phyloP scores from a whole-genome alignment of 2,797 vertebrate genomes.

The Tokudaia tokunoshimensis region DNA sequence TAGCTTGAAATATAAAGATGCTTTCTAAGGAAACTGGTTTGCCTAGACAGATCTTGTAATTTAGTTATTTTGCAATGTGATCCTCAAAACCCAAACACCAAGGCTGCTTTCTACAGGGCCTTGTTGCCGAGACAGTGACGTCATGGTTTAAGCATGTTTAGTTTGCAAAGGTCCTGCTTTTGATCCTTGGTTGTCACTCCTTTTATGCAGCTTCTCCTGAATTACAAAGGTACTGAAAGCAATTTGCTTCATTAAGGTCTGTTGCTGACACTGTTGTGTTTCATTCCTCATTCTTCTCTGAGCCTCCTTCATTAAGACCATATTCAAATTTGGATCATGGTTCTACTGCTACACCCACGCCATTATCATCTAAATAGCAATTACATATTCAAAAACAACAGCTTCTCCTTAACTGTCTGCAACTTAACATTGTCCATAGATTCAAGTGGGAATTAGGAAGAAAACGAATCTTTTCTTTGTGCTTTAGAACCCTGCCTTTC shows the following conservation, averaged over 20 bases:
- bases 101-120: slow-evolving; percentile 73
- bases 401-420: slow-evolving; percentile 81
- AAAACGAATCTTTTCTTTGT: slow-evolving; percentile 80
- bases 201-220: slow-evolving; percentile 82
- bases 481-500: slow-evolving; percentile 72
- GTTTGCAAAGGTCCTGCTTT: slow-evolving; percentile 82
- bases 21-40: slow-evolving; percentile 79
- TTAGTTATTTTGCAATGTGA: slow-evolving; percentile 81
- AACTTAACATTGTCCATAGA: slow-evolving; percentile 80
- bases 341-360: slow-evolving; percentile 72
- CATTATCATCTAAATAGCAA: slow-evolving; percentile 85
- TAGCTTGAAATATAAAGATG: slow-evolving; percentile 82
- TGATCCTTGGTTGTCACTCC: slow-evolving; percentile 86
- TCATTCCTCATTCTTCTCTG: slow-evolving; percentile 83
- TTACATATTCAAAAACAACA: slow-evolving; percentile 82
- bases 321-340: slow-evolving; percentile 86
- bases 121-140: slow-evolving; percentile 84
- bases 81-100: slow-evolving; percentile 81
- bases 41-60: slow-evolving; percentile 78
- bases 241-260: slow-evolving; percentile 84
- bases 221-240: slow-evolving; percentile 84
- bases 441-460: slow-evolving; percentile 79
- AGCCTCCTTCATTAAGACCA: slow-evolving; percentile 86
- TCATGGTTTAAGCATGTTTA: slow-evolving; percentile 83
- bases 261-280: slow-evolving; percentile 86